Base-by-base conservation (phyloP, 2,113 vertebrate species). In the Lagenorhynchus albirostris region DNA sequence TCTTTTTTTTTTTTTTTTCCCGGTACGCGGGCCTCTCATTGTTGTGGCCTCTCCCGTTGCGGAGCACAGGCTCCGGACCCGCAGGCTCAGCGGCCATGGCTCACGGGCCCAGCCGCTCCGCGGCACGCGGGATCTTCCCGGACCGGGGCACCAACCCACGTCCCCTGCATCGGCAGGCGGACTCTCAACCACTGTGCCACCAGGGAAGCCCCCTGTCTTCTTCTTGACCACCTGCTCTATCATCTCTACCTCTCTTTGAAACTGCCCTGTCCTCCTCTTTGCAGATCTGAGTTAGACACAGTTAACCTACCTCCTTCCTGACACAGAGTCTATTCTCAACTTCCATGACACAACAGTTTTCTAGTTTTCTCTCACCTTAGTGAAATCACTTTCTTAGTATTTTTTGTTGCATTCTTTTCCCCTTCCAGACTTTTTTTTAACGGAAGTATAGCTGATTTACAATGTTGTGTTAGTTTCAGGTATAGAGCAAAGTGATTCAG, bases 61-160 rank as follows among this genome's bases (percentile, higher is more conserved):
- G 44, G 44, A 47, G 44, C 44, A 47, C 44, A 2, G 44, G 44
- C 44, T 44, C 1, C 44, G 0, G 44, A 44, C 44, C 2, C 44
- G 44, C 44, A 44, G 44, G 44, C 44, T 44, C 44, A 10, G 44
- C 8, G 44, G 44, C 44, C 44, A 44, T 44, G 6, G 44, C 44
- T 44, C 44, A 44, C 44, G 44, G 44, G 44, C 44, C 44, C 44
- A 44, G 44, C 44, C 8, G 44, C 44, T 44, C 44, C 8, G 44
- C 44, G 44, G 44, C 44, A 44, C 10, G 44, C 10, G 44, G 44
- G 8, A 44, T 44, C 44, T 10, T 44, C 44, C 44, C 44, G 8
- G 44, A 44, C 2, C 8, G 44, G 44, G 44, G 8, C 44, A 44
- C 2, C 0, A 44, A 44, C 44, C 44, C 8, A 2, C 0, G 8